Evolutionary conservation across 1,140 invertebrate genomes (phyloP).

Genomic region (Schlechtendalia chinensis): DNA sequence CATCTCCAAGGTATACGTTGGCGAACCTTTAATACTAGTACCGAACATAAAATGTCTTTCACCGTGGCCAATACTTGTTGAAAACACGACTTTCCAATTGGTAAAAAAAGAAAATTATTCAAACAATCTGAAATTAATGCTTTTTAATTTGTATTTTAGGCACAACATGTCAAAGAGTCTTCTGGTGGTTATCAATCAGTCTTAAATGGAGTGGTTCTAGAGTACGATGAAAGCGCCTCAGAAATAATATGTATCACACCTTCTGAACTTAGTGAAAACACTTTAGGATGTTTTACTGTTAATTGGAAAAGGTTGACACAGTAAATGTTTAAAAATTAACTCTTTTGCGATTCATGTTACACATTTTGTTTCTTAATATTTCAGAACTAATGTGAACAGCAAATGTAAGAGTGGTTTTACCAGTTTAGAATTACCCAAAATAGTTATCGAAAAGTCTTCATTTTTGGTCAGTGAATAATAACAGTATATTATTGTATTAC

Average conservation of each 20-base stretch:
- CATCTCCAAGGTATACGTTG: constrained; percentile 66
- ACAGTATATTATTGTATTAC: neutral
- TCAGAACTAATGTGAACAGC: constrained; percentile 55
- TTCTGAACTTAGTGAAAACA: constrained; percentile 60
- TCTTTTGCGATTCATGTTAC: neutral
- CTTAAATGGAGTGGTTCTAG: constrained; percentile 47
- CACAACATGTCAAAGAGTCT: constrained; percentile 47
- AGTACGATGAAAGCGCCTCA: constrained; percentile 55
- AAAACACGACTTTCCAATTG: constrained; percentile 65
- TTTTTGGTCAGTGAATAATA: constrained; percentile 13
- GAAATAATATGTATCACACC: constrained; percentile 60
- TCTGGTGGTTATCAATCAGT: constrained; percentile 41
- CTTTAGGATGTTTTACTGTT: constrained; percentile 71
- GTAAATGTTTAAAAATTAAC: neutral
- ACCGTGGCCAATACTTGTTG: constrained; percentile 68
- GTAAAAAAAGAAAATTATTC: constrained; percentile 54
- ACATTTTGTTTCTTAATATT: constrained; percentile 51
- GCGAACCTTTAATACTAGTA: constrained; percentile 69
- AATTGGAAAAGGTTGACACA: constrained; percentile 69
- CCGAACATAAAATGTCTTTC: constrained; percentile 67
- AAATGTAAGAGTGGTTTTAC: constrained; percentile 57
- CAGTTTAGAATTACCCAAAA: constrained; percentile 61
- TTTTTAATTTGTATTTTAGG: constrained; percentile 14
- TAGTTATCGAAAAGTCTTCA: constrained; percentile 62
- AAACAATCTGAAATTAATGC: neutral